These are phyloP conservation scores for Calliopsis andreniformis DNA, from an alignment of 1,140 invertebrate genomes.

Conservation along the genomic window DNA sequence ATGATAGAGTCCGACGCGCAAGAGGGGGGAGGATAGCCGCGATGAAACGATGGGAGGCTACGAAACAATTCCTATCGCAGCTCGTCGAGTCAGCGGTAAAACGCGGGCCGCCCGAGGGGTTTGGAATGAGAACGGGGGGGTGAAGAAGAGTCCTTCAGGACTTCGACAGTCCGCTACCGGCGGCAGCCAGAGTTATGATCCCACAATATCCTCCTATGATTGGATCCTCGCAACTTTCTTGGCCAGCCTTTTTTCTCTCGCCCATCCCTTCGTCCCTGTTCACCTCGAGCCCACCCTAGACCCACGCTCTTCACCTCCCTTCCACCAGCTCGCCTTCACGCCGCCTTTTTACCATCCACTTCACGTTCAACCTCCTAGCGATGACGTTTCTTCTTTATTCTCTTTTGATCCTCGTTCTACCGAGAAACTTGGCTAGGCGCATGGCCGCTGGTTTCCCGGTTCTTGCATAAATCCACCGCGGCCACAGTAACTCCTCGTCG, in stretches of 20 bases:
- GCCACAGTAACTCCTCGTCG: conserved; percentile 6
- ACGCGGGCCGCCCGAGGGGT: conserved; percentile 35
- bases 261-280: conserved; percentile 19
- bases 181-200: conserved; percentile 68
- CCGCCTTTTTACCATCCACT: conserved; percentile 53
- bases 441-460: neutral
- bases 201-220: conserved; percentile 75
- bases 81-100: conserved; percentile 57
- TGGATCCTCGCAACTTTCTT: conserved; percentile 70
- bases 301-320: conserved; percentile 4
- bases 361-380: conserved; percentile 54
- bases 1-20: conserved; percentile 1
- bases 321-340: neutral
- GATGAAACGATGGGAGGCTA: conserved; percentile 36
- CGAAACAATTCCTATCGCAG: conserved; percentile 68
- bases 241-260: conserved; percentile 24
- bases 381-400: conserved; percentile 41
- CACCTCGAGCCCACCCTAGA: conserved; percentile 4
- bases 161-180: conserved; percentile 55
- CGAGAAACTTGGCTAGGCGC: conserved; percentile 13
- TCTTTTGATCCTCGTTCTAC: neutral
- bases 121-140: conserved; percentile 47
- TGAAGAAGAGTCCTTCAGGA: conserved; percentile 61
- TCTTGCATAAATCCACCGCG: conserved; percentile 47
- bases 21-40: neutral